Evolutionary conservation across 64 coral and sea anemone species (phyloP), one percentile per base, ranked within the genome.

Genomic region (Catalaphyllia jardinei): DNA sequence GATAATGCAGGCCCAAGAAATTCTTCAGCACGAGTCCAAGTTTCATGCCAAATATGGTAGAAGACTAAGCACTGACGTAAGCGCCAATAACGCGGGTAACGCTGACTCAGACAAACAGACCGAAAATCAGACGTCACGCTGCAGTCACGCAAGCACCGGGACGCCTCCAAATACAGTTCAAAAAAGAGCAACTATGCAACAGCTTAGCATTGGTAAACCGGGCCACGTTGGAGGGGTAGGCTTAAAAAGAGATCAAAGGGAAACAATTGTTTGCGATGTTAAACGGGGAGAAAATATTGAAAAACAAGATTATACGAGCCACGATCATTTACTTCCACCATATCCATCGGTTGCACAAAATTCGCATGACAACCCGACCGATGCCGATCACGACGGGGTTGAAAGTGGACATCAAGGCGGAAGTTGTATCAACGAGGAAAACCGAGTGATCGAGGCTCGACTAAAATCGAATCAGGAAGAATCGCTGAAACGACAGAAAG

Each of bases 1-100:
- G 14, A 91, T 93, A 90, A 97, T 94, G 92, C 88, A 97, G 73
- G 78, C 95, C 8, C 88, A 88, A 16, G 95, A 97, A 89, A 93
- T 97, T 61, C 77, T 97, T 30, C 91, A 97, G 16, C 87, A 86
- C 83, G 95, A 97, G 76, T 80, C 59, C 27, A 97, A 90, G 71
- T 93, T 97, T 71, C 83, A 87, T 10, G 65, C 69, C 76, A 97
- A 97, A 88, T 97, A 97, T 82, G 88, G 95, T 55, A 75, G 72
- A 60, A 67, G 28, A 76, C 29, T 65, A 7, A 60, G 39, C 6
- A 31, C 92, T 42, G 92, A 52, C 49, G 51, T 33, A 20, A 92
- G 29, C 62, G 6, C 25, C 0, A 89, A 33, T 89, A 62, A 51
- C 62, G 11, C 10, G 0, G 86, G 57, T 89, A 62, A 51, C 73